A percentile compares a stretch with the other conserved stretches of the same genome.
Evolutionary conservation across 2,113 vertebrate species (phyloP).

Genomic region (Macquaria australasica): DNA sequence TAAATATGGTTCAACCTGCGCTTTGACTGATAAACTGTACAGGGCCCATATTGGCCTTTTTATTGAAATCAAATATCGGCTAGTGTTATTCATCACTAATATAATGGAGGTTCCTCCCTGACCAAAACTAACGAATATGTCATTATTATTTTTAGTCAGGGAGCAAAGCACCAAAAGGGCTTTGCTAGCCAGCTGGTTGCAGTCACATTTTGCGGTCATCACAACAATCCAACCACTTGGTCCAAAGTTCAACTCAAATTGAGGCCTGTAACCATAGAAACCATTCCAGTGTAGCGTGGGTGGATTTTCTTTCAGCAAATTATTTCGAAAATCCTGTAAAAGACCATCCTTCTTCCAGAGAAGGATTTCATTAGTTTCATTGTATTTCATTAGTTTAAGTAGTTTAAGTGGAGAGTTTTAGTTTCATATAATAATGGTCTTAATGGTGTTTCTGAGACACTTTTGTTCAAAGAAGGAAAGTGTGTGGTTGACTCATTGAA

Average conservation of each 20-base stretch:
- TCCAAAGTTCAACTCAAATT: not conserved
- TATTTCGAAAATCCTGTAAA: not conserved
- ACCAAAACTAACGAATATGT: conserved; percentile 4
- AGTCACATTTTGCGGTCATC: not conserved
- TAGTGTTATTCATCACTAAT: not conserved
- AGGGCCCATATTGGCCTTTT: not conserved
- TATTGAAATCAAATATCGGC: not conserved
- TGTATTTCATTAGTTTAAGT: not conserved
- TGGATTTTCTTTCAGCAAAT: not conserved
- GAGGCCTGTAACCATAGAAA: conserved; percentile 1
- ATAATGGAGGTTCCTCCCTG: not conserved
- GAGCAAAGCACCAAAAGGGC: not conserved
- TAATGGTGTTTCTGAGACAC: not conserved
- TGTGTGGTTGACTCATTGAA: not conserved
- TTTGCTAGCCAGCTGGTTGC: not conserved
- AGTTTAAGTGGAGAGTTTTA: not conserved
- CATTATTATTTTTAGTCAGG: not conserved
- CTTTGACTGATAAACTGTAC: conserved; percentile 15
- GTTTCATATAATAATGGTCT: not conserved
- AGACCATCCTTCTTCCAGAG: not conserved
- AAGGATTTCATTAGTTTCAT: not conserved
- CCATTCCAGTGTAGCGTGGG: not conserved
- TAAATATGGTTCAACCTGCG: conserved; percentile 23
- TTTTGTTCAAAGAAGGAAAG: not conserved
- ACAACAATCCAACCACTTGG: not conserved